Evolutionary conservation across 2,888 invertebrate genomes (phyloP), one percentile per base, ranked within the genome.

Genomic region (Drosophila colorata): DNA sequence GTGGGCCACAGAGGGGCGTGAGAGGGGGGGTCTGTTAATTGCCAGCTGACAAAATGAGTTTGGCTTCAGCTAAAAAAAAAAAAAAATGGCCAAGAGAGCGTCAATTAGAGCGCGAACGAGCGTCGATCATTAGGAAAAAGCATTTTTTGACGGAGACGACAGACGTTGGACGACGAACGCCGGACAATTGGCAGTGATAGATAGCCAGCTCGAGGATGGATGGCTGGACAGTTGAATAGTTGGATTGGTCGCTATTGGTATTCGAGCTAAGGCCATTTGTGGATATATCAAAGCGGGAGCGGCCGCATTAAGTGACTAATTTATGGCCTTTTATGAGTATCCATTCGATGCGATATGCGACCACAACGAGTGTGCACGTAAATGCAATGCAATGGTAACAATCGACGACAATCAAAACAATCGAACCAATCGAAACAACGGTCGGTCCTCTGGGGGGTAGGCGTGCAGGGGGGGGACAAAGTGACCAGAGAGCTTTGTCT

Each of bases 241-340:
- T 67, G 56, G 48, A 56, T 52, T 63, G 31, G 47, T 47, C 49
- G 58, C 44, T 40, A 59, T 68, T 71, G 77, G 74, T 68, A 81
- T 87, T 81, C 73, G 61, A 74, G 71, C 55, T 55, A 57, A 63
- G 67, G 69, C 83, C 88, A 86, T 83, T 80, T 88, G 69, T 88
- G 86, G 88, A 66, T 75, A 78, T 80, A 82, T 73, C 80, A 86
- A 80, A 80, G 64, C 81, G 69, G 75, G 79, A 75, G 78, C 85
- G 79, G 86, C 69, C 87, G 72, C 71, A 78, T 87, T 84, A 81
- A 85, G 76, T 88, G 88, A 88, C 88, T 88, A 85, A 85, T 85
- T 85, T 85, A 88, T 88, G 79, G 87, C 85, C 85, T 81, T 88
- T 88, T 85, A 87, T 88, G 88, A 79, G 70, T 63, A 2, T 20